Conservation (phyloP, 2,797 vertebrate genomes). For the Urocyon cinereoargenteus region DNA sequence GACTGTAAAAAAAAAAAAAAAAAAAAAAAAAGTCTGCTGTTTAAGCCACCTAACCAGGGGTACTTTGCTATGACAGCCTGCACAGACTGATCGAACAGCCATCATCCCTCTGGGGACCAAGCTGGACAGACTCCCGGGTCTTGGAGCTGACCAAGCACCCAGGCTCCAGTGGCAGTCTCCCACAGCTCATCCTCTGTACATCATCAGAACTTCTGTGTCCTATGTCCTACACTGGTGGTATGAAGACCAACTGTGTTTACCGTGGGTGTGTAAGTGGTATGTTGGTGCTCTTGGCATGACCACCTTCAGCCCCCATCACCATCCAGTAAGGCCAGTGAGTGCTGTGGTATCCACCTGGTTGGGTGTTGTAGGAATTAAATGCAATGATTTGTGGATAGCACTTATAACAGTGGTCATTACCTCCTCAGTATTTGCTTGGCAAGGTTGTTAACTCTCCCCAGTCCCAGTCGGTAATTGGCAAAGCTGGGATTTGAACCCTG, state of each 20-base stretch:
- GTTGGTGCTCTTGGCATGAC: neutral
- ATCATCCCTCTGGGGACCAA: neutral
- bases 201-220: neutral
- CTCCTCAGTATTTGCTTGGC: neutral
- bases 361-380: neutral
- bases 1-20: neutral
- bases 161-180: neutral
- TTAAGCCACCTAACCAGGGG: neutral
- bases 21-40: neutral
- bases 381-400: neutral
- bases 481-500: neutral
- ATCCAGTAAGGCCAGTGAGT: neutral
- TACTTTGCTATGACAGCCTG: neutral
- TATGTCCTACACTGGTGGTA: neutral
- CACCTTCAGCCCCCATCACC: neutral
- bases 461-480: neutral
- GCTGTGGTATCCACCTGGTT: neutral
- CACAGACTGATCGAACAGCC: neutral
- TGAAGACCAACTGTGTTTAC: neutral
- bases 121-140: neutral
- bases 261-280: neutral
- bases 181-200: rapidly evolving
- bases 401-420: neutral
- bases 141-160: neutral
- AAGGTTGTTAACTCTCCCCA: neutral